Base-by-base conservation (phyloP, 2,888 invertebrate species). In the Eristalis arbustorum region DNA sequence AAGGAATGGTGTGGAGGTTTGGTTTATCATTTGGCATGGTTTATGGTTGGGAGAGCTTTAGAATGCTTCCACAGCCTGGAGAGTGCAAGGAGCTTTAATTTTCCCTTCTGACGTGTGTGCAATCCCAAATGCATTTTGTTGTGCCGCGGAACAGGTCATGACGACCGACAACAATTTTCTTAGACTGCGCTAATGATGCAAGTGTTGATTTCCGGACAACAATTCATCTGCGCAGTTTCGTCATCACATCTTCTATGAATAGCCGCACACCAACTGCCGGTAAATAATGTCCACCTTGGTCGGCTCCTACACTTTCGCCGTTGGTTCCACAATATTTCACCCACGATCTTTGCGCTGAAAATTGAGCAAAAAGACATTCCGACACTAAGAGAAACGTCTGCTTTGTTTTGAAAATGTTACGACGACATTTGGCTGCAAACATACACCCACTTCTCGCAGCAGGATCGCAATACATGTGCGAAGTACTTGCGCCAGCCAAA, bases 241-340 rank as follows among this genome's bases (percentile, higher is more conserved):
- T 69, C 77, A 85, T 73, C 76, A 37, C 14, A 0, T 25, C 59
- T 84, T 25, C 59, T 84, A 76, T 72, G 64, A 72, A 76, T 73
- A 75, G 18, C 40, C 84, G 28, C 8, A 18, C 11, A 59, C 25
- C 11, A 40, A 56, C n/a, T 23, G 14, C 23, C 23, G n/a, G 81
- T 81, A 85, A 85, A 81, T 66, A 85, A 37, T 69, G 56, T 25
- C 23, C 77, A 82, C 71, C 77, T 78, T 66, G 28, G 31, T 25
- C 49, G 62, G 18, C 64, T 28, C 34, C 42, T 49, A 63, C 69
- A 74, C 79, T 14, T 62, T 72, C 49, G 56, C 23, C n/a, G 25
- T 76, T n/a, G 3, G 6, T 3, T 49, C n/a, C 8, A 1, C 49
- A 49, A 37, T 42, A 18, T 25, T 1, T 62, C 42, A 31, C 62